A percentile compares a stretch with the other conserved stretches of the same genome.
These are phyloP conservation scores for Paralichthys olivaceus DNA, from an alignment of 2,113 vertebrate genomes.

Conservation along the genomic window DNA sequence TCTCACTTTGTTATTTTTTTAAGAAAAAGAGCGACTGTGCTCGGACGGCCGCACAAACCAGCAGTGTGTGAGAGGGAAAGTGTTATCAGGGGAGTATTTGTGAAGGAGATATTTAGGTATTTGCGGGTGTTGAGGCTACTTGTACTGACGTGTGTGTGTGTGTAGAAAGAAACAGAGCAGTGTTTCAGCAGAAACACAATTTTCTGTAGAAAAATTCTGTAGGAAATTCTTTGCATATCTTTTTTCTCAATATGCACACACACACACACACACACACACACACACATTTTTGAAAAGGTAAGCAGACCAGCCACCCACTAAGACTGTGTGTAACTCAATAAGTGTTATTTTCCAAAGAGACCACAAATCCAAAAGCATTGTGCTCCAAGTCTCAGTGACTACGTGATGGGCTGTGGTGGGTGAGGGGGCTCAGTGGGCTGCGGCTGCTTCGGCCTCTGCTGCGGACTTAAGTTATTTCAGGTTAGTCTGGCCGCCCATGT, in stretches of 20 bases:
- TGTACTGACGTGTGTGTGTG: slow-evolving; percentile 37
- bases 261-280: slow-evolving; percentile 10
- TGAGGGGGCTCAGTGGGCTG: slow-evolving; percentile 14
- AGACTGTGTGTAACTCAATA: slow-evolving; percentile 41
- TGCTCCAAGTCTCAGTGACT: slow-evolving; percentile 9
- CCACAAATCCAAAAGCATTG: slow-evolving; percentile 41
- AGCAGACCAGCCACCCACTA: slow-evolving; percentile 58
- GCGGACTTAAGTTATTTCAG: slow-evolving; percentile 3
- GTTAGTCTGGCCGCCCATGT: neutral
- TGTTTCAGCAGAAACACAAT: slow-evolving; percentile 21
- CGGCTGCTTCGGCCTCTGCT: neutral
- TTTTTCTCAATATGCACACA: slow-evolving; percentile 46
- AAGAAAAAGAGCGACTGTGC: slow-evolving; percentile 37
- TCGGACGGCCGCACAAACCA: slow-evolving; percentile 53
- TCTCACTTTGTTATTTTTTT: slow-evolving; percentile 53
- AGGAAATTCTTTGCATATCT: slow-evolving; percentile 73
- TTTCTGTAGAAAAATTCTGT: slow-evolving; percentile 52
- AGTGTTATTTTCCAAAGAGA: slow-evolving; percentile 47
- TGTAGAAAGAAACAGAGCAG: neutral
- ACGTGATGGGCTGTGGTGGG: slow-evolving; percentile 6
- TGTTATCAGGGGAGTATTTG: slow-evolving; percentile 51
- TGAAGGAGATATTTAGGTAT: slow-evolving; percentile 54
- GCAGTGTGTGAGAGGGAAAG: slow-evolving; percentile 29
- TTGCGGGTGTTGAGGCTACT: slow-evolving; percentile 49
- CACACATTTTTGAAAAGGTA: slow-evolving; percentile 30